phyloP scores from a whole-genome alignment of 1,140 invertebrate genomes.

The Gonatopus flavifemur region DNA sequence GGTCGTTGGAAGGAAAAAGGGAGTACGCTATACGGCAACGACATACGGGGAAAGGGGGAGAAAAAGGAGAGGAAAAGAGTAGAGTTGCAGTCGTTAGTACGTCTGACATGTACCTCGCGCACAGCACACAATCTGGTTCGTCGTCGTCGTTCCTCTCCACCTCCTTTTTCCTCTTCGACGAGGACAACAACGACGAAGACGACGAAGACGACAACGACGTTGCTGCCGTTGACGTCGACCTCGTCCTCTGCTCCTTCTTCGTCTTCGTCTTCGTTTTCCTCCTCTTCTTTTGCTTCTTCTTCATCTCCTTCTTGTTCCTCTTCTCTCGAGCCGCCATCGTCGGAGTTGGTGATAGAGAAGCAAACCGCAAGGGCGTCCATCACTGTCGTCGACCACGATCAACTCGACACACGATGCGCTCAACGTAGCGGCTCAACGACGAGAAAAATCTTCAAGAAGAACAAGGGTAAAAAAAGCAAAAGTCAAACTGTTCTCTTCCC shows the following conservation, averaged over 20 bases:
- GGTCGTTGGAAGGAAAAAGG: conserved; percentile 6
- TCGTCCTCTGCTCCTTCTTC: conserved; percentile 11
- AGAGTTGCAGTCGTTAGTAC: conserved; percentile 48
- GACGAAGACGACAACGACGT: conserved; percentile 4
- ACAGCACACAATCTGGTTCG: conserved; percentile 45
- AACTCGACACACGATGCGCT: conserved; percentile 23
- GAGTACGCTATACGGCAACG: conserved; percentile 20
- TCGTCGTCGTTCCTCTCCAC: conserved; percentile 11
- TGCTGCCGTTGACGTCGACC: conserved; percentile 16
- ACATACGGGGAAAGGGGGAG: conserved; percentile 10
- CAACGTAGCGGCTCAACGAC: conserved; percentile 12
- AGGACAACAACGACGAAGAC: no score
- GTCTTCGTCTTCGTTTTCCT: conserved; percentile 8
- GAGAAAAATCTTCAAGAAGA: conserved; percentile 32
- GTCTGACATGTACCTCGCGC: conserved; percentile 45
- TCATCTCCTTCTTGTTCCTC: conserved; percentile 19
- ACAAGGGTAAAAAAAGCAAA: not conserved
- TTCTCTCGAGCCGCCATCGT: conserved; percentile 29
- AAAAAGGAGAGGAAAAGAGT: conserved; percentile 2
- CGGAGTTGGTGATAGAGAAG: conserved; percentile 45
- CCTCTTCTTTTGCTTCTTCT: conserved; percentile 18
- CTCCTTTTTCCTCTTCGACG: conserved; percentile 16
- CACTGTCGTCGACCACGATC: conserved; percentile 41
- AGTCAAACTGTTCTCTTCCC: no score
- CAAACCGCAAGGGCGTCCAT: conserved; percentile 44